Percentiles rank a stretch among this genome's conserved stretches.
phyloP scores from a whole-genome alignment of 1,140 invertebrate species.

The Psix sp. region DNA sequence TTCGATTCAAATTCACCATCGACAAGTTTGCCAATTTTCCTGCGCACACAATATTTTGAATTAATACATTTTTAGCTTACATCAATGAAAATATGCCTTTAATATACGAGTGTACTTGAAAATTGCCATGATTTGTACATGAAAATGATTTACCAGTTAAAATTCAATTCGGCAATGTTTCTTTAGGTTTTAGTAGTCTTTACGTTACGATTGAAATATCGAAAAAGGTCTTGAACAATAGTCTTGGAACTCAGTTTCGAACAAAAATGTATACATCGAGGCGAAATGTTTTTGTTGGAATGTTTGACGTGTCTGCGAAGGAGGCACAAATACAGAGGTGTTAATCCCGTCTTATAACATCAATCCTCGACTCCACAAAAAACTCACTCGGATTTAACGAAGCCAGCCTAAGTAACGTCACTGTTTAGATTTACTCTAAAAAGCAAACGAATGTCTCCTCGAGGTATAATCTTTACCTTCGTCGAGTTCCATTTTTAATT shows the following conservation, averaged over 20 bases:
- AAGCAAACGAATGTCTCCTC: not conserved
- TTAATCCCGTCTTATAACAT: slow-evolving; percentile 4
- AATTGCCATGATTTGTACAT: no score
- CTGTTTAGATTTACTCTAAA: slow-evolving; percentile 4
- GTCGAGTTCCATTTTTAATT: not conserved
- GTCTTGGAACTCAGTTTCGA: not conserved
- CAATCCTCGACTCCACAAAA: not conserved
- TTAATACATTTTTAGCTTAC: not conserved
- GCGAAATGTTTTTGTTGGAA: not conserved
- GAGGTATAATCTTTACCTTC: not conserved
- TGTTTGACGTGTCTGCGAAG: not conserved
- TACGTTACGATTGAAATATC: not conserved
- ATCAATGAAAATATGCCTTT: no score
- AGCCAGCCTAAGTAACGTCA: not conserved
- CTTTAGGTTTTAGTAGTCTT: not conserved
- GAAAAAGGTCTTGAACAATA: no score
- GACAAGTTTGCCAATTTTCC: not conserved
- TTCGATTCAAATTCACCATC: not conserved
- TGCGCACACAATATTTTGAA: slow-evolving; percentile 1
- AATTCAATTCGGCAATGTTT: not conserved
- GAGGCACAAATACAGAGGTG: not conserved
- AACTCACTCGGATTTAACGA: slow-evolving; percentile 1
- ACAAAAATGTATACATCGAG: not conserved
- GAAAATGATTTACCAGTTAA: not conserved
- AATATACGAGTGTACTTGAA: no score